A percentile compares a stretch with the other conserved stretches of the same genome.
Conservation (phyloP, 2,797 vertebrate genomes). For the Crypturellus tataupa region DNA sequence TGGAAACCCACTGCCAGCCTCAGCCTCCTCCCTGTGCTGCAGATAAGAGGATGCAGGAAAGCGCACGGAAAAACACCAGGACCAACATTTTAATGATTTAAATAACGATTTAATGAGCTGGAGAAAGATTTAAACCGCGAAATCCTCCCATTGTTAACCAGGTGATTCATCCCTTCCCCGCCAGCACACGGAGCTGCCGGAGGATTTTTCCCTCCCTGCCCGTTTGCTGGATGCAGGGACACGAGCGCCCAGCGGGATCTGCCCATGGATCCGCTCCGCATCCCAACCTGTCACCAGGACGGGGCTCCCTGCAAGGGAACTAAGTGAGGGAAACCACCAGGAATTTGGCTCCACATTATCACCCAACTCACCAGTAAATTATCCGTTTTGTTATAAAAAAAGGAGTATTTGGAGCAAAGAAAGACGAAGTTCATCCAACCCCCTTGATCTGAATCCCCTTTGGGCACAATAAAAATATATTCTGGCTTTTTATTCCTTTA, state of each 20-base stretch:
- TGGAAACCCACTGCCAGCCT: not conserved
- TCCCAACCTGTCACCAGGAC: not conserved
- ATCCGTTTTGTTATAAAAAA: slow-evolving; percentile 19
- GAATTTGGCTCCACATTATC: slow-evolving; percentile 28
- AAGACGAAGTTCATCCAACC: slow-evolving; percentile 26
- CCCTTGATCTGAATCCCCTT: slow-evolving; percentile 35
- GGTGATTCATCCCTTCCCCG: not conserved
- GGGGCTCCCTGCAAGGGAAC: not conserved
- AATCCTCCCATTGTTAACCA: not conserved
- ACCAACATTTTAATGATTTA: not conserved
- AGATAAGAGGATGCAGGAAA: not conserved
- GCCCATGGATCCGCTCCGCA: not conserved
- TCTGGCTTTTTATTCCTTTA: not conserved
- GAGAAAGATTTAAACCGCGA: not conserved
- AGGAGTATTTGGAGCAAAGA: slow-evolving; percentile 14
- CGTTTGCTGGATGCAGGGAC: not conserved
- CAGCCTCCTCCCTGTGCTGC: not conserved
- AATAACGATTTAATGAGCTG: not conserved
- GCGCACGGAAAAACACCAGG: not conserved
- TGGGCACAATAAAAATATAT: slow-evolving; percentile 25
- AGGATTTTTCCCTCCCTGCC: not conserved
- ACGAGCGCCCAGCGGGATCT: not conserved
- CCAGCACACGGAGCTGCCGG: not conserved
- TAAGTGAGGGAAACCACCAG: slow-evolving; percentile 31
- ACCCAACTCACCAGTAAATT: slow-evolving; percentile 13